These are phyloP conservation scores for Oreochromis niloticus DNA, from an alignment of 2,113 vertebrate genomes.

Conservation along the genomic window DNA sequence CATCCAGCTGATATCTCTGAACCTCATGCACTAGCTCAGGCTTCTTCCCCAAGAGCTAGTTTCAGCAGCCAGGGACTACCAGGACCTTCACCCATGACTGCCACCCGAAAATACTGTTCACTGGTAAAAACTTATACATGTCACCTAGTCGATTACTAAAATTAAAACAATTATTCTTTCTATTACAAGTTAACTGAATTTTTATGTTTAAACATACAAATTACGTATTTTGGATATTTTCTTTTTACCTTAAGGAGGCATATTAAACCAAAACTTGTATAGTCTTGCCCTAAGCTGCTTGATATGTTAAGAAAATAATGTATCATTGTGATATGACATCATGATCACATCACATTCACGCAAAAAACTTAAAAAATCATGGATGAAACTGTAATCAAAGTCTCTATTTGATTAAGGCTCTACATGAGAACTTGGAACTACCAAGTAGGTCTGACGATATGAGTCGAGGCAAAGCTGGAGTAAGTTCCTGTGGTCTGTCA, in stretches of 20 bases:
- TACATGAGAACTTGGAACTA: background rate
- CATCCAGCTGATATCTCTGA: background rate
- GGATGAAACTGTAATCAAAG: background rate
- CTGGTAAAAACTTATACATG: background rate
- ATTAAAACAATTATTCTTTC: background rate
- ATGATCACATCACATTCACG: background rate
- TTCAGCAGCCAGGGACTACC: background rate
- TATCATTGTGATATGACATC: background rate
- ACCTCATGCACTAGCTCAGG: background rate
- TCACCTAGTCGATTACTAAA: background rate
- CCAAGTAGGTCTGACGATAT: conserved; percentile 24
- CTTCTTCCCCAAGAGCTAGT: background rate
- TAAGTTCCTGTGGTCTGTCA: conserved; percentile 51
- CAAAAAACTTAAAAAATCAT: background rate
- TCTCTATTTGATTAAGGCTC: background rate
- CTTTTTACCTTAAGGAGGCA: background rate
- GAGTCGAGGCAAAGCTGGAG: conserved; percentile 15
- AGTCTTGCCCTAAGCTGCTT: background rate
- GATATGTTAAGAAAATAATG: background rate
- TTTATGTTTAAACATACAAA: background rate
- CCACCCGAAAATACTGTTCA: background rate
- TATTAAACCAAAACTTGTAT: background rate
- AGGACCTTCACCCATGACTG: background rate
- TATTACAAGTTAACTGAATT: background rate
- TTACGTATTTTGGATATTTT: background rate